Evolutionary conservation across 1,140 invertebrate species (phyloP).

Genomic region (Ganaspis sp.): DNA sequence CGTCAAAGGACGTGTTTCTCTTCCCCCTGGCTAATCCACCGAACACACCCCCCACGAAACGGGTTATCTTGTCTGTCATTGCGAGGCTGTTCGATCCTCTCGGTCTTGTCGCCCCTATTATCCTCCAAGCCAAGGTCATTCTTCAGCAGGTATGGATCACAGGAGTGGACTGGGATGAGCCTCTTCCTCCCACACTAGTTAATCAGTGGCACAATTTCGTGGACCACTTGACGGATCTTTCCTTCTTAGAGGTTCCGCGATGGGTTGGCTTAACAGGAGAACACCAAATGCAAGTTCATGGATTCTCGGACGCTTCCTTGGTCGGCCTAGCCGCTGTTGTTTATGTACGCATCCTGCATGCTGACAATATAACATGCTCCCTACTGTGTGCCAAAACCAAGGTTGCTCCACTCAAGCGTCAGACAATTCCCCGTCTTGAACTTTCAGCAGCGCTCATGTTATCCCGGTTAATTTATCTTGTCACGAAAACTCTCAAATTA

Average conservation of each 20-base stretch:
- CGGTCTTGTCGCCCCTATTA: conserved; percentile 38
- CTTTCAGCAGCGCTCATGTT: neutral
- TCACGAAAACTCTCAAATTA: neutral
- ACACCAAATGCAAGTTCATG: neutral
- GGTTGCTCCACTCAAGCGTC: neutral
- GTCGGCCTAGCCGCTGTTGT: conserved; percentile 31
- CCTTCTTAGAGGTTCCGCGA: neutral
- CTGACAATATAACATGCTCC: conserved; percentile 48
- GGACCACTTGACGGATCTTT: neutral
- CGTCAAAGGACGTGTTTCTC: neutral
- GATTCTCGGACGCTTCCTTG: conserved; percentile 32
- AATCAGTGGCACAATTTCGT: neutral
- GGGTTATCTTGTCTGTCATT: neutral
- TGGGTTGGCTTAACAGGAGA: neutral
- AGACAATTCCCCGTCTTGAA: neutral
- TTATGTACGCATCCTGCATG: conserved; percentile 49
- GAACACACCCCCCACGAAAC: conserved; percentile 8
- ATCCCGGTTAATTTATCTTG: conserved; percentile 45
- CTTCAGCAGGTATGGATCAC: conserved; percentile 61
- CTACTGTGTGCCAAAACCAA: neutral
- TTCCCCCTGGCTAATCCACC: neutral
- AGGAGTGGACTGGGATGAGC: conserved; percentile 61
- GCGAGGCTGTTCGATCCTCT: conserved; percentile 37
- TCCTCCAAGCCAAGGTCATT: conserved; percentile 57
- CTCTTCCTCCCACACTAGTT: conserved; percentile 35